phyloP scores from a whole-genome alignment of 2,113 vertebrate genomes.

The Climacteris rufus region DNA sequence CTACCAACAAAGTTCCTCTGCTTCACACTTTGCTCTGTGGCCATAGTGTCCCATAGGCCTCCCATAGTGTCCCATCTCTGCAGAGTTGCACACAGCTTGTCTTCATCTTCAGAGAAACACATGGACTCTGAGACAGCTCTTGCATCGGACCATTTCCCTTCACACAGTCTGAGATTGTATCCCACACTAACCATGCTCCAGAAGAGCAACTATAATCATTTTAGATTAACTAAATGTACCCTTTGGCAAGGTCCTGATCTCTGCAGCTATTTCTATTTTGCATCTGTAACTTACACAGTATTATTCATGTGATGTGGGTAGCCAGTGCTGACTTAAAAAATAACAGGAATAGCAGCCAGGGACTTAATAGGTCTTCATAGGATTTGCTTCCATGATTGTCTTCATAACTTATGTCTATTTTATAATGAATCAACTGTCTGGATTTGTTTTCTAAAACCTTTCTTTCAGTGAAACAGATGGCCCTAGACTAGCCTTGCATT shows the following conservation, averaged over 20 bases:
- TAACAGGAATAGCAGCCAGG: neutral
- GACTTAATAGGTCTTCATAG: neutral
- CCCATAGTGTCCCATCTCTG: too few relatives aligned
- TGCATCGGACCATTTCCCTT: neutral
- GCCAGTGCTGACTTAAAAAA: neutral
- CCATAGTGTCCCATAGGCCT: neutral
- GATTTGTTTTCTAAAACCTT: conserved; percentile 9
- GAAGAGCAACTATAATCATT: neutral
- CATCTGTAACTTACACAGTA: neutral
- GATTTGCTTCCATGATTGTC: conserved; percentile 5
- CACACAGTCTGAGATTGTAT: neutral
- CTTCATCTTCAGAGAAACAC: neutral
- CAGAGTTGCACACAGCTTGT: neutral
- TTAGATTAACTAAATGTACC: neutral
- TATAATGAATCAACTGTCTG: conserved; percentile 20
- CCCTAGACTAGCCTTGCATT: neutral
- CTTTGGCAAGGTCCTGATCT: neutral
- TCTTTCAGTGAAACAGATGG: neutral
- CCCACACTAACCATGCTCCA: neutral
- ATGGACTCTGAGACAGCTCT: neutral
- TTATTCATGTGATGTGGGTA: neutral
- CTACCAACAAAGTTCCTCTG: neutral
- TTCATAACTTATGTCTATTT: conserved; percentile 12
- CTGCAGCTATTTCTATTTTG: neutral
- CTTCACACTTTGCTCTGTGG: neutral